Conservation (phyloP, 37 sponge, comb jelly and placozoan species). For the Amphimedon queenslandica region DNA sequence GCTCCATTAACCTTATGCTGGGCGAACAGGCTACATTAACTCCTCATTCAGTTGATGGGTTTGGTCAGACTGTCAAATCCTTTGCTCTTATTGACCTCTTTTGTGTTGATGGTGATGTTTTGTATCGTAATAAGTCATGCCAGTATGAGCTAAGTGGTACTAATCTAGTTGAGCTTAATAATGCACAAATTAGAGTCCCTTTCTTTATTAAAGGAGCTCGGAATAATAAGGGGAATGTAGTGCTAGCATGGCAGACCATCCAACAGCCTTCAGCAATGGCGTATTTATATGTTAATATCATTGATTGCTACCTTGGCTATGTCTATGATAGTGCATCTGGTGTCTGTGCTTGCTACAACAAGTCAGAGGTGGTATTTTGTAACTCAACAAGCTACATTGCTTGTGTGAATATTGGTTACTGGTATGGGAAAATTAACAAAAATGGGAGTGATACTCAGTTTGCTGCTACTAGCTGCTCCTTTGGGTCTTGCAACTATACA, state of each 20-base stretch:
- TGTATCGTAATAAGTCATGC: not conserved
- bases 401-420: constrained; percentile 11
- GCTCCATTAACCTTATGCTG: not conserved
- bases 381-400: not conserved
- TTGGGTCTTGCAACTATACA: constrained; percentile 8
- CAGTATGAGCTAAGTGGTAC: not conserved
- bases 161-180: not conserved
- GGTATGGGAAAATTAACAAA: constrained; percentile 1
- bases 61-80: not conserved
- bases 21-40: not conserved
- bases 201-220: not conserved
- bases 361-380: not conserved
- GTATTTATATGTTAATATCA: not conserved
- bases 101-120: not conserved
- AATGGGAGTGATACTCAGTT: not conserved
- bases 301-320: not conserved
- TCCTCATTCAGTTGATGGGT: not conserved
- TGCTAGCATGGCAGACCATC: not conserved
- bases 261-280: not conserved
- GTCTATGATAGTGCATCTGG: not conserved
- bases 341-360: not conserved
- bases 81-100: not conserved
- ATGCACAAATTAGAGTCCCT: not conserved
- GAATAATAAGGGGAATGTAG: not conserved
- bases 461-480: not conserved